Base-by-base conservation (phyloP, 2,888 invertebrate species). In the Octonoba sinensis region DNA sequence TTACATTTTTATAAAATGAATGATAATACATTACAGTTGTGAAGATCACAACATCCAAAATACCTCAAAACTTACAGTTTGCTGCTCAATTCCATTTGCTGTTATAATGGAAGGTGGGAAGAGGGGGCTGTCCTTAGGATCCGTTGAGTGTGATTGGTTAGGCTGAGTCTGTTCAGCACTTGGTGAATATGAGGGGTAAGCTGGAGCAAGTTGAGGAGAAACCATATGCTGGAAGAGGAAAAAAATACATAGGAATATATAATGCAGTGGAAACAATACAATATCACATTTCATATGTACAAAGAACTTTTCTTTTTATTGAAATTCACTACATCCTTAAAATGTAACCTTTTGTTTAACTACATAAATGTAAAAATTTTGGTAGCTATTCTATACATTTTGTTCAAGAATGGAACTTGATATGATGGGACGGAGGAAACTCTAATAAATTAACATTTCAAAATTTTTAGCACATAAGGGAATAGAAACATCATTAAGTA, bases 41-140 rank as follows among this genome's bases (percentile, higher is more conserved):
- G 20, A 57, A 24, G 57, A 15, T 22, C 57, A 20, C 57, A 20
- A 57, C 15, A 20, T 20, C 20, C 20, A 20, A 16, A 62, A 46
- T 15, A 20, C 20, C 36, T 36, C 11, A 56, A n/a, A 13, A 70
- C 79, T 75, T 79, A 83, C 83, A 44, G 83, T 83, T 56, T 83
- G 83, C 62, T 83, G 83, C 57, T 83, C 83, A 62, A 83, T 74
- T 16, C 83, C 83, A 83, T 83, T 83, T 11, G 79, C 76, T 13
- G 83, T 83, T 20, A 79, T 77, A 15, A 79, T 60, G 22, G 83
- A 73, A 8, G 83, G 56, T 49, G 78, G 59, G 67, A 79, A 83
- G 27, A 79, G 69, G 16, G 73, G 59, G 20, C 15, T 74, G 4
- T 83, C 83, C 71, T 83, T 83, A 18, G 56, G 24, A 15, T 83